Conservation (phyloP, 2,113 vertebrate genomes). For the Corynorhinus townsendii region DNA sequence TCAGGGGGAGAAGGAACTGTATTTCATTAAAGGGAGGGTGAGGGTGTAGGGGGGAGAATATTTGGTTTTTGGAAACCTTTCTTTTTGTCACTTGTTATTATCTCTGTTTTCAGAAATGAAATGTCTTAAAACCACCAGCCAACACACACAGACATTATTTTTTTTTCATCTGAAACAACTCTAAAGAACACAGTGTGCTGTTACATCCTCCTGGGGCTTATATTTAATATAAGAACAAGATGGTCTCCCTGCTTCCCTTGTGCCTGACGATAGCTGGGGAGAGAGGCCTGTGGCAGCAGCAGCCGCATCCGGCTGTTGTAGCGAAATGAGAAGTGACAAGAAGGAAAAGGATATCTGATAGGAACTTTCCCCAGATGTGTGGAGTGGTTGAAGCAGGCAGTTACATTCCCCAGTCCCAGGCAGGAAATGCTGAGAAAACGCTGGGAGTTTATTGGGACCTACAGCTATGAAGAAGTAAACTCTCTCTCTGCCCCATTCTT, state of each 20-base stretch:
- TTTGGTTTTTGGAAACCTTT: constrained; percentile 19
- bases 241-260: constrained; percentile 30
- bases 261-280: constrained; percentile 12
- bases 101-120: constrained; percentile 61
- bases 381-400: background rate
- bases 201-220: constrained; percentile 63
- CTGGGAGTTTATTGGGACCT: background rate
- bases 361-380: background rate
- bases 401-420: background rate
- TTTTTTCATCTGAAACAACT: constrained; percentile 46
- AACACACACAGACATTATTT: constrained; percentile 37
- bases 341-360: constrained; percentile 11
- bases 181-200: constrained; percentile 8
- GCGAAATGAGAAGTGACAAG: constrained; percentile 59
- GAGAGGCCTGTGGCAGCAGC: background rate
- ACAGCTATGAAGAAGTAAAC: background rate
- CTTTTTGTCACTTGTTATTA: constrained; percentile 45
- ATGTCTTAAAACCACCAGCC: constrained; percentile 59
- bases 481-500: background rate
- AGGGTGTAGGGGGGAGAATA: background rate
- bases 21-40: background rate
- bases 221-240: constrained; percentile 69
- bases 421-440: background rate
- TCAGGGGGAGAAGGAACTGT: background rate
- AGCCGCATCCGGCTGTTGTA: background rate